These are phyloP conservation scores for Agelastica alni DNA, from an alignment of 2,888 invertebrate species.

Conservation along the genomic window DNA sequence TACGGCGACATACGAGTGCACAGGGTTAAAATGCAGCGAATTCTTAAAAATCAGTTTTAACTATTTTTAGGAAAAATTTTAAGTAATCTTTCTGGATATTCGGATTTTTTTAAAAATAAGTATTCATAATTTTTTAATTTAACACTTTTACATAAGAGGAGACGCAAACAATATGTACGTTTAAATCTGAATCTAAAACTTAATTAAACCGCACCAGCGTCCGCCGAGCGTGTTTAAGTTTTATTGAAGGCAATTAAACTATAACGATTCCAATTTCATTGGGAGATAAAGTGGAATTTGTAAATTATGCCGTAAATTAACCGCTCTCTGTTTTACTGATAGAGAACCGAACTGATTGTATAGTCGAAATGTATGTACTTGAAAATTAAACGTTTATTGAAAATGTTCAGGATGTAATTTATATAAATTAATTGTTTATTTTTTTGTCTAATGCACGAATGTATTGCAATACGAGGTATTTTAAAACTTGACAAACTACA, in stretches of 20 bases:
- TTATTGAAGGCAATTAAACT: constrained; percentile 54
- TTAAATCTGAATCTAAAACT: constrained; percentile 41
- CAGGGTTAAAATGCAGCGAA: too few relatives aligned
- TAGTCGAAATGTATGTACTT: constrained; percentile 9
- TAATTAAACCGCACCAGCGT: constrained; percentile 45
- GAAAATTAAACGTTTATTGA: constrained; percentile 5
- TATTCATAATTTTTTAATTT: too few relatives aligned
- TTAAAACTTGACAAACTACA: too few relatives aligned
- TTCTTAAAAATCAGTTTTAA: too few relatives aligned
- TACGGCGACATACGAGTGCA: too few relatives aligned
- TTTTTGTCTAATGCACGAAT: too few relatives aligned
- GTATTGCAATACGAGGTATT: too few relatives aligned
- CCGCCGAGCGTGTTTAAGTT: constrained; percentile 49
- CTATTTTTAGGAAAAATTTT: too few relatives aligned
- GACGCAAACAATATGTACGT: too few relatives aligned
- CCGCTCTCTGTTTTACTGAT: constrained; percentile 23
- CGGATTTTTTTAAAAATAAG: too few relatives aligned
- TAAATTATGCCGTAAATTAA: constrained; percentile 43
- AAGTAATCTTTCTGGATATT: too few relatives aligned
- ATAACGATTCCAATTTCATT: constrained; percentile 53
- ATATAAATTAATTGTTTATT: neutral
- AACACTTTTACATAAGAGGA: too few relatives aligned
- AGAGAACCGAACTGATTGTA: constrained; percentile 11
- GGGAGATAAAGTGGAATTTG: constrained; percentile 47
- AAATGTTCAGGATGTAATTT: neutral